Conservation (phyloP, 2,888 invertebrate genomes). For the Synanthedon tipuliformis region DNA sequence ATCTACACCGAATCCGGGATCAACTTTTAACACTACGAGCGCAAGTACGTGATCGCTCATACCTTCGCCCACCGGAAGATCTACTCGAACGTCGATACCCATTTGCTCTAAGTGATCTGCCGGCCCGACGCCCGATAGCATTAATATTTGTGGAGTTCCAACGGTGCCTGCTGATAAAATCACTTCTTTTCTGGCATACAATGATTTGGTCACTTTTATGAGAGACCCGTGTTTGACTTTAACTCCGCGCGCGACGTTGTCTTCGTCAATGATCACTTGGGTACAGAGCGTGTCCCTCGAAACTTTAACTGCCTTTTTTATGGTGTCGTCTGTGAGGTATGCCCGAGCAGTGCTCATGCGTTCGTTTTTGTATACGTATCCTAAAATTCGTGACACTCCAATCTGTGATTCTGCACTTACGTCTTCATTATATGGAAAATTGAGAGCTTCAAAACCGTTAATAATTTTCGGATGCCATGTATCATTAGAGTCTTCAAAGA, state of each 20-base stretch:
- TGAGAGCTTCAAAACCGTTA: conserved; percentile 19
- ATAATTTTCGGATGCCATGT: conserved; percentile 32
- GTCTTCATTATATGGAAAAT: conserved; percentile 32
- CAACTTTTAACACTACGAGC: conserved; percentile 22
- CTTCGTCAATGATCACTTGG: conserved; percentile 27
- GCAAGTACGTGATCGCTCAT: conserved; percentile 37
- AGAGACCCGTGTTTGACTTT: conserved; percentile 12
- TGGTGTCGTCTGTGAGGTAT: conserved; percentile 23
- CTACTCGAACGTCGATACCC: conserved; percentile 20
- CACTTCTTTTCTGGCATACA: conserved; percentile 34
- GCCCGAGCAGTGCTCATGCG: conserved; percentile 39
- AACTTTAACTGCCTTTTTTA: conserved; percentile 21
- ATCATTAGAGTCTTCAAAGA: conserved; percentile 27
- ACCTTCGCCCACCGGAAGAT: conserved; percentile 36
- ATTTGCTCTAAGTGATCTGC: conserved; percentile 24
- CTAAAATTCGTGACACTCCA: conserved; percentile 28
- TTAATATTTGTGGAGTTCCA: conserved; percentile 37
- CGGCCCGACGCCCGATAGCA: conserved; percentile 44
- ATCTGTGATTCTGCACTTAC: conserved; percentile 37
- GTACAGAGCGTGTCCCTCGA: conserved; percentile 30
- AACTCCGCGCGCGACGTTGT: conserved; percentile 28
- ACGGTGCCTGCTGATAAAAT: conserved; percentile 41
- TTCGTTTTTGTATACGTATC: conserved; percentile 29
- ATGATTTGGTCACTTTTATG: neutral
- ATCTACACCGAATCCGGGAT: conserved; percentile 9